phyloP scores from a whole-genome alignment of 2,888 invertebrate genomes.

The Deilephila elpenor region DNA sequence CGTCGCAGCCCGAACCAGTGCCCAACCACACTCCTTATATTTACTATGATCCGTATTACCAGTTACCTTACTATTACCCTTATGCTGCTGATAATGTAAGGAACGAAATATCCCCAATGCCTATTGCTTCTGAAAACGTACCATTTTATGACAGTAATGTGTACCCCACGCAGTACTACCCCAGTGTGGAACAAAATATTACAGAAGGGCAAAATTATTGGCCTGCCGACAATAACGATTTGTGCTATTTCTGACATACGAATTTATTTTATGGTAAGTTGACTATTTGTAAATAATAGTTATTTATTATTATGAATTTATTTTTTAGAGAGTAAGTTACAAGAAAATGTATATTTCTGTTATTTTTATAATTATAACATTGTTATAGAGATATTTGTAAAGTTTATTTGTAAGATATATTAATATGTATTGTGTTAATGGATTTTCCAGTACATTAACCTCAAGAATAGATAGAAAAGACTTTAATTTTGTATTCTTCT shows the following conservation, averaged over 20 bases:
- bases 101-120: background rate
- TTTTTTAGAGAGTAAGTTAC: constrained; percentile 7
- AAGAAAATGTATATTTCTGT: background rate
- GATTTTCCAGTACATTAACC: too few relatives aligned
- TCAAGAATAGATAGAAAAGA: background rate
- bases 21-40: constrained; percentile 13
- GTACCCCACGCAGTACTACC: constrained; percentile 61
- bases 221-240: constrained; percentile 2
- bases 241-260: background rate
- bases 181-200: constrained; percentile 34
- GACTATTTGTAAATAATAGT: constrained; percentile 6
- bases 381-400: constrained; percentile 17
- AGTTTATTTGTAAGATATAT: constrained; percentile 26
- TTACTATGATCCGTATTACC: constrained; percentile 11
- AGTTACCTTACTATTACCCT: constrained; percentile 8
- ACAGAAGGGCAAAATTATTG: background rate
- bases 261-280: background rate
- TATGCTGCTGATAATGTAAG: background rate
- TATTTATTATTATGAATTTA: constrained; percentile 13
- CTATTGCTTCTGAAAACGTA: constrained; percentile 13
- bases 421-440: too few relatives aligned
- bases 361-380: background rate
- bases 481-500: background rate
- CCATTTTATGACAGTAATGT: constrained; percentile 44
- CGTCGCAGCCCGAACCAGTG: constrained; percentile 24